phyloP scores from a whole-genome alignment of 2,113 vertebrate species.

The Actinemys pallida region DNA sequence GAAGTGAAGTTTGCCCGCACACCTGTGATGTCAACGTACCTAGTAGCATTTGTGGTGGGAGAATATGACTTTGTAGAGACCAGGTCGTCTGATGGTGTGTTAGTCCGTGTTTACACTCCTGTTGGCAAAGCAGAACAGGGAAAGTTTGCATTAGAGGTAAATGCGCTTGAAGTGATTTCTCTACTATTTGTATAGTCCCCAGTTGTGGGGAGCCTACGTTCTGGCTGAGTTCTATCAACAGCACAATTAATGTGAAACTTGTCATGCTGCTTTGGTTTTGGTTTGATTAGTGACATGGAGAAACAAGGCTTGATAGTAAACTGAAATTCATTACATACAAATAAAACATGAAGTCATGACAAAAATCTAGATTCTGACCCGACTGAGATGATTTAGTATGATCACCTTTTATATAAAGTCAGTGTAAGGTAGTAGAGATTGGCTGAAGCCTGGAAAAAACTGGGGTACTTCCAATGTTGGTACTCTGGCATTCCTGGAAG shows the following conservation, averaged over 20 bases:
- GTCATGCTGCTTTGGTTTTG: not conserved
- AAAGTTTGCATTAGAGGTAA: slow-evolving; percentile 97
- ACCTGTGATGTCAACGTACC: slow-evolving; percentile 96
- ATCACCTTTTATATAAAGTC: not conserved
- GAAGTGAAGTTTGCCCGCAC: slow-evolving; percentile 96
- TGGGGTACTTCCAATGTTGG: not conserved
- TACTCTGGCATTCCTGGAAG: not conserved
- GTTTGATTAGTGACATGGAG: fast-evolving
- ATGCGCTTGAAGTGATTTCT: slow-evolving; percentile 44
- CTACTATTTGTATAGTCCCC: not conserved
- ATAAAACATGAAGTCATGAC: fast-evolving
- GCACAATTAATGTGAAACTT: fast-evolving
- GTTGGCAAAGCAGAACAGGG: slow-evolving; percentile 96
- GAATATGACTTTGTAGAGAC: slow-evolving; percentile 98
- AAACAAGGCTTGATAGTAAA: not conserved
- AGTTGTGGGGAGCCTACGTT: fast-evolving
- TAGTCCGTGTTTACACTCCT: slow-evolving; percentile 95
- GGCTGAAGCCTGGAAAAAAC: not conserved
- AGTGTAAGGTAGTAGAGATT: not conserved
- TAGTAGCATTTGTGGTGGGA: slow-evolving; percentile 97
- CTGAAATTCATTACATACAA: not conserved
- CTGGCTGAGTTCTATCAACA: not conserved
- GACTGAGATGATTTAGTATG: not conserved
- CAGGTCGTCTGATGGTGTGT: slow-evolving; percentile 91
- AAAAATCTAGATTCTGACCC: not conserved